Base-by-base conservation (phyloP, 2,888 invertebrate species). In the Coremacera marginata region DNA sequence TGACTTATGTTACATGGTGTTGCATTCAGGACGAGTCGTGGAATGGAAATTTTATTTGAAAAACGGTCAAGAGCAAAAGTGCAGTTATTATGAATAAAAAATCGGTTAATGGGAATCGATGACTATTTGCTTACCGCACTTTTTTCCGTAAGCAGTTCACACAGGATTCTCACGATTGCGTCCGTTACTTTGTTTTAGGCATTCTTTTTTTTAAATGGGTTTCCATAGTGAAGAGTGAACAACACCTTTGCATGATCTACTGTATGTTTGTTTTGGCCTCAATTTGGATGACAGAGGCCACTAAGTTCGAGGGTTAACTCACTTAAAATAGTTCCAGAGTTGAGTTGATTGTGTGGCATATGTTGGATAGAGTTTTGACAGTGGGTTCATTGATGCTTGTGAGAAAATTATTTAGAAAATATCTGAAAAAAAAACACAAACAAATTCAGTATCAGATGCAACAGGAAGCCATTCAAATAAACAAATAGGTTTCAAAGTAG, bases 401-500 rank as follows among this genome's bases (percentile, higher is more conserved):
- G 67, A 44, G 67, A 67, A 67, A n/a, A 19, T 9, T 9, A 34
- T 44, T 44, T 19, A 22, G 44, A 37, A 16, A 44, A n/a, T 34
- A 44, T 8, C n/a, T 37, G 2, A 3, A 63, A 31, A 2, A 31
- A 19, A 65, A 37, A 37, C n/a, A 8, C 19, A 65, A 67, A 3
- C 37, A 37, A 22, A n/a, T 8, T 8, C 9, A 22, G 11, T 22
- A 25, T 19, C n/a, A 44, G 22, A 25, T 49, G 67, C 67, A 67
- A 67, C 67, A 67, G 67, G 67, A 67, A 67, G 67, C 67, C 67
- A 37, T 67, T 67, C 4, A 44, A 67, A 37, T 34, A 67, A 67
- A 67, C 67, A 44, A 11, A 16, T 34, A 9, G 67, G 11, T 34
- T 67, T 67, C 44, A 5, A 37, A 22, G 2, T 70, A 34, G 34